phyloP scores from a whole-genome alignment of 2,797 vertebrate genomes.

The Sternotherus odoratus region DNA sequence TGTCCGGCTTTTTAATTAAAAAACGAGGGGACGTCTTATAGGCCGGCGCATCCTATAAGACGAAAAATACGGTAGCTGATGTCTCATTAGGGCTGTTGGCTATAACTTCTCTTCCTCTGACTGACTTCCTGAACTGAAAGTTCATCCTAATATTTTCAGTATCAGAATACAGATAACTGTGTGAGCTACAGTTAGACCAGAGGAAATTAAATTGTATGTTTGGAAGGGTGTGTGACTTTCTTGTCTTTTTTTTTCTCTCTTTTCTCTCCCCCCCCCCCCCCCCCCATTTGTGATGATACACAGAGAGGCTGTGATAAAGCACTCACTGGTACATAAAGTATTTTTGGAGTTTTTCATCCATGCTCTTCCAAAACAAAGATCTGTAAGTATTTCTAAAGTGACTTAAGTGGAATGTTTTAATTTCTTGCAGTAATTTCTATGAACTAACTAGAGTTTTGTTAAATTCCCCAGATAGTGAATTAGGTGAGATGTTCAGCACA shows the following conservation, averaged over 20 bases:
- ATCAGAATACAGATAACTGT: not conserved
- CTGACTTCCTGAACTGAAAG: not conserved
- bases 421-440: not conserved
- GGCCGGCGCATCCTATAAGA: too few relatives aligned
- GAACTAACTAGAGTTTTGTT: not conserved
- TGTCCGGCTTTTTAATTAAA: too few relatives aligned
- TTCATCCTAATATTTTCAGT: not conserved
- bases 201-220: not conserved
- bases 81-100: not conserved
- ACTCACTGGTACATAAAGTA: conserved; percentile 96
- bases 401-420: not conserved
- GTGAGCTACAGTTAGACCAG: rapidly evolving
- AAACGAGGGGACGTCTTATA: too few relatives aligned
- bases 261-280: too few relatives aligned
- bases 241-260: not conserved
- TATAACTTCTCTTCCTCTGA: not conserved
- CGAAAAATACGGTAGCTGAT: too few relatives aligned
- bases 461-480: not conserved
- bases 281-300: conserved; percentile 38
- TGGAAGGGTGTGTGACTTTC: not conserved
- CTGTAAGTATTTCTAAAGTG: conserved; percentile 82
- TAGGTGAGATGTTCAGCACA: not conserved
- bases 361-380: conserved; percentile 87
- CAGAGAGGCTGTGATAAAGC: conserved; percentile 96
- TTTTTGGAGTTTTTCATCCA: conserved; percentile 94